These are phyloP conservation scores for Arenicola marina DNA, from an alignment of 2,888 invertebrate species.

Conservation along the genomic window DNA sequence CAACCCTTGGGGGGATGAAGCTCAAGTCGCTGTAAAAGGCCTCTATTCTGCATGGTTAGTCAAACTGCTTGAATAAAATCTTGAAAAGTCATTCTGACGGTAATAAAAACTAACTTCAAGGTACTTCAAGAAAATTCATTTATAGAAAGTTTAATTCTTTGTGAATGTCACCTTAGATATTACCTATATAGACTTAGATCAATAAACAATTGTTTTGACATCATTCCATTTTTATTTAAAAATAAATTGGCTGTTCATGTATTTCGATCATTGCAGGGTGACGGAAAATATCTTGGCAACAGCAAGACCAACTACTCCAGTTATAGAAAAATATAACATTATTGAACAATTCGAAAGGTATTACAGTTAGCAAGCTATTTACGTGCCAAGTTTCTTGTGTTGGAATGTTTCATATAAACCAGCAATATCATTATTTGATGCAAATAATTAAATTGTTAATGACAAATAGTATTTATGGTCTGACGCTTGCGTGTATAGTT, in stretches of 20 bases:
- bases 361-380: too few species aligned
- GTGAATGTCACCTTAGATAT: neutral
- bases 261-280: slow-evolving; percentile 69
- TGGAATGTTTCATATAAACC: too few species aligned
- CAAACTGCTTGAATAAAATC: neutral
- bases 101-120: too few species aligned
- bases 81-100: too few species aligned
- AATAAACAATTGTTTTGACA: neutral
- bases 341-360: slow-evolving; percentile 76
- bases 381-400: too few species aligned
- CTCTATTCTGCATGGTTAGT: slow-evolving; percentile 83
- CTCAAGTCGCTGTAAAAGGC: slow-evolving; percentile 75
- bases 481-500: neutral
- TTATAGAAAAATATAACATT: slow-evolving; percentile 76
- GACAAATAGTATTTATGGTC: neutral
- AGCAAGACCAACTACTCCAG: slow-evolving; percentile 79
- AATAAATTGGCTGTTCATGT: neutral
- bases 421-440: slow-evolving; percentile 36
- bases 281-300: slow-evolving; percentile 87
- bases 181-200: neutral
- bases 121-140: too few species aligned
- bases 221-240: neutral
- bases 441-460: neutral
- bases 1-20: slow-evolving; percentile 65
- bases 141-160: neutral